Conservation (phyloP, 2,888 invertebrate species). For the Euplexia lucipara region DNA sequence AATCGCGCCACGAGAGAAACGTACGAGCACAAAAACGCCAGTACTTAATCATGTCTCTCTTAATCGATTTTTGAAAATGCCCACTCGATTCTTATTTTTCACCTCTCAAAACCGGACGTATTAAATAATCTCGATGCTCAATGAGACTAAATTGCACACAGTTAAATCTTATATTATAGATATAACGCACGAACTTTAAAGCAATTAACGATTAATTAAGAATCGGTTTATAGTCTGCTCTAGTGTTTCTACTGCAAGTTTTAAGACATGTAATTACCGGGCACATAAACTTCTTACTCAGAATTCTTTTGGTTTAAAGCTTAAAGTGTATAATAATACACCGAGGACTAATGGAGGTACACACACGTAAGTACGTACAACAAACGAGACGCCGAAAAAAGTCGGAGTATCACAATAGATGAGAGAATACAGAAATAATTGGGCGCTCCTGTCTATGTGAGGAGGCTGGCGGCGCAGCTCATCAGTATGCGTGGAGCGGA, state of each 20-base stretch:
- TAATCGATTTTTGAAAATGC: slow-evolving; percentile 87
- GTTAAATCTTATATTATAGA: slow-evolving; percentile 68
- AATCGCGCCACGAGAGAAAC: slow-evolving; percentile 69
- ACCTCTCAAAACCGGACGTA: slow-evolving; percentile 73
- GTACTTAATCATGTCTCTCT: slow-evolving; percentile 86
- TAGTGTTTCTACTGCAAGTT: slow-evolving; percentile 55
- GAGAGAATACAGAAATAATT: slow-evolving; percentile 76
- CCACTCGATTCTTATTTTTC: slow-evolving; percentile 81
- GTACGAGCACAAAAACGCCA: slow-evolving; percentile 74
- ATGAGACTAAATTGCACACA: slow-evolving; percentile 82
- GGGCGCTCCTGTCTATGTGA: slow-evolving; percentile 72
- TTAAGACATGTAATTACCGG: slow-evolving; percentile 14
- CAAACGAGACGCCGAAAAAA: slow-evolving; percentile 66
- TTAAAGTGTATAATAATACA: not conserved
- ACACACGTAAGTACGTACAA: slow-evolving; percentile 11
- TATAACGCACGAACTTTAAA: slow-evolving; percentile 69
- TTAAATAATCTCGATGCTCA: slow-evolving; percentile 81
- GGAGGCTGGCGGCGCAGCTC: slow-evolving; percentile 64
- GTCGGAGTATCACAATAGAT: slow-evolving; percentile 68
- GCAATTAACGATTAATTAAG: slow-evolving; percentile 74
- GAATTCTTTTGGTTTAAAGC: slow-evolving; percentile 6
- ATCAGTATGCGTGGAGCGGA: slow-evolving; percentile 81
- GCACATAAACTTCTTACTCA: slow-evolving; percentile 4
- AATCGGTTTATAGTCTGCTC: slow-evolving; percentile 51
- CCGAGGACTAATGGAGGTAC: slow-evolving; percentile 22